Evolutionary conservation across 2,888 invertebrate species (phyloP), one percentile per base, ranked within the genome.

Genomic region (Ectemnius lituratus): DNA sequence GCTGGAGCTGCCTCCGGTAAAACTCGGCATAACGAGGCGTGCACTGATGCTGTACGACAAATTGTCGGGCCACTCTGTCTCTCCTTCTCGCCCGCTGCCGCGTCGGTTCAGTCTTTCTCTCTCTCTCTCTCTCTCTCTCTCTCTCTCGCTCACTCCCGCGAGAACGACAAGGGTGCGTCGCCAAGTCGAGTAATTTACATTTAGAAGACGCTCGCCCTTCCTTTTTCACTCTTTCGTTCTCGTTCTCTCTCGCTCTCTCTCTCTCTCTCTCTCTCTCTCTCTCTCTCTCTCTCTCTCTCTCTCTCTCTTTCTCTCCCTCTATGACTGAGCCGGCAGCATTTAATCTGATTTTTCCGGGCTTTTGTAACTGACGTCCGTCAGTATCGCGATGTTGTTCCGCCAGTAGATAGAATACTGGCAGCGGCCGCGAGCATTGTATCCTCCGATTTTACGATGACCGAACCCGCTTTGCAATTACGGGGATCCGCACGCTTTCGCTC

Each of bases 171-270:
- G 49, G 46, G 67, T 67, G 62, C 66, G 66, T 73, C 67, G 62
- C 70, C 69, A 60, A 73, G 69, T 62, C 73, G 75, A 77, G 79
- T 79, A 76, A 85, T 85, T 85, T 85, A 81, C 85, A 85, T 85
- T 85, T 78, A 82, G 82, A 85, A 83, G 52, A 52, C 52, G 52
- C 16, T n/a, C 47, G 47, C 23, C 23, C 23, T 23, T 23, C 23
- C 23, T 23, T 3, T 23, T 23, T 23, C 3, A 23, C 23, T 23
- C 23, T 23, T 23, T 23, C 59, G 46, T 20, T 49, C 52, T 61
- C 65, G 37, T 11, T 37, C 37, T 37, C 37, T 37, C 8, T 37
- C 2, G 4, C 37, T 37, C 37, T 23, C 23, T 3, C 23, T 23
- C 2, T 37, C 37, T 37, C 37, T 23, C 23, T 3, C 23, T 23